phyloP scores from a whole-genome alignment of 2,113 vertebrate species.

The Megaceryle maxima region DNA sequence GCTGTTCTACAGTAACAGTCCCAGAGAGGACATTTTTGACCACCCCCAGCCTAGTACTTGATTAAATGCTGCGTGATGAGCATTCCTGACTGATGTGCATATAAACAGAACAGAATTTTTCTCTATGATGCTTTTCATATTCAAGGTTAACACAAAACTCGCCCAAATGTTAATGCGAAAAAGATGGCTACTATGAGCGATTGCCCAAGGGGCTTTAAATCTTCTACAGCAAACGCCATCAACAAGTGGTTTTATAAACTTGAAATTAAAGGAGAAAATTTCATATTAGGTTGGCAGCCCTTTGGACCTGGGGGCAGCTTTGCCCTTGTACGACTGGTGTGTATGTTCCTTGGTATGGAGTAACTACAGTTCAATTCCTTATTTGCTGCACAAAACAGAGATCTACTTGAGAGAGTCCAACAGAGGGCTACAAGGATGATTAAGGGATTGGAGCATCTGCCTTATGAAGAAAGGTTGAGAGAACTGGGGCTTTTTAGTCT shows the following conservation, averaged over 20 bases:
- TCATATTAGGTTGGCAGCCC: background rate
- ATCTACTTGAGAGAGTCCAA: too few species aligned
- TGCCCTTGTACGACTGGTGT: background rate
- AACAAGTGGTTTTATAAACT: background rate
- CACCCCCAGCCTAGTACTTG: conserved; percentile 4
- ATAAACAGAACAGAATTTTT: conserved; percentile 17
- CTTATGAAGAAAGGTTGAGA: too few species aligned
- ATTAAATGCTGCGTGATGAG: conserved; percentile 28
- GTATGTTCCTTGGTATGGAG: accelerated
- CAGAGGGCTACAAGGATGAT: too few species aligned
- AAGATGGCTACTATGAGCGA: background rate
- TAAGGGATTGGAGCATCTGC: too few species aligned
- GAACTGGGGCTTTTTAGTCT: too few species aligned
- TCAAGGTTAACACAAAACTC: background rate
- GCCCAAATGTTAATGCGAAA: background rate
- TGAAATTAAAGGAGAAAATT: background rate
- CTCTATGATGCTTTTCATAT: conserved; percentile 6
- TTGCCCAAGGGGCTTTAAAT: background rate
- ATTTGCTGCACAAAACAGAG: background rate
- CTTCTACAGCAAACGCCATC: background rate
- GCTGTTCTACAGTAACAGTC: background rate
- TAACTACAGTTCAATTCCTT: background rate
- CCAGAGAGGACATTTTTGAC: conserved; percentile 19
- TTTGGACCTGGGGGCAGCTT: background rate
- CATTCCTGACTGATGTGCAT: conserved; percentile 35